phyloP scores from a whole-genome alignment of 2,113 vertebrate species.

The Misgurnus mizolepis region DNA sequence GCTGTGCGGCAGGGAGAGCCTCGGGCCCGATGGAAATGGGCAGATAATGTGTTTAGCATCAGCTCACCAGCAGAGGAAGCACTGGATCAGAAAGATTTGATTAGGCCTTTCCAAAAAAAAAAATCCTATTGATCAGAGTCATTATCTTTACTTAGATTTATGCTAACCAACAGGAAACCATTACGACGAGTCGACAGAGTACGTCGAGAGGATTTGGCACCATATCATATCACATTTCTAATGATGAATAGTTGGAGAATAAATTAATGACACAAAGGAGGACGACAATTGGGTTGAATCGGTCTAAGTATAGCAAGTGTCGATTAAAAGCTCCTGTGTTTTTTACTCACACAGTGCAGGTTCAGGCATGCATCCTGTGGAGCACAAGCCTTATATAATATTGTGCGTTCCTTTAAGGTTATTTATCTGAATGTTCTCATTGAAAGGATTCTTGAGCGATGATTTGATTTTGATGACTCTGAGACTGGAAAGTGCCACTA shows the following conservation, averaged over 20 bases:
- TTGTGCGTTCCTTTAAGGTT: background rate
- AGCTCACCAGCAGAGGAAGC: constrained; percentile 56
- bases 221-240: constrained; percentile 48
- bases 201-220: constrained; percentile 26
- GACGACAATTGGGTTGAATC: background rate
- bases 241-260: constrained; percentile 44
- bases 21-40: constrained; percentile 56
- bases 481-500: background rate
- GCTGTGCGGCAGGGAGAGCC: constrained; percentile 45
- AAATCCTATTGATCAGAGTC: constrained; percentile 62
- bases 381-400: background rate
- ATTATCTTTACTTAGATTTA: constrained; percentile 60
- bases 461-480: background rate
- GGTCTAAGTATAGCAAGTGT: background rate
- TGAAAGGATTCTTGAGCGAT: background rate
- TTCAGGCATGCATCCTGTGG: background rate
- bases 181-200: constrained; percentile 45
- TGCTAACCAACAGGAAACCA: constrained; percentile 60
- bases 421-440: background rate
- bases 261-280: constrained; percentile 31
- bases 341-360: background rate
- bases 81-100: constrained; percentile 57
- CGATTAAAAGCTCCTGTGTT: constrained; percentile 8
- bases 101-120: constrained; percentile 55
- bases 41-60: constrained; percentile 62